Evolutionary conservation across 2,888 invertebrate species (phyloP).

Genomic region (Lochmaea capreae): DNA sequence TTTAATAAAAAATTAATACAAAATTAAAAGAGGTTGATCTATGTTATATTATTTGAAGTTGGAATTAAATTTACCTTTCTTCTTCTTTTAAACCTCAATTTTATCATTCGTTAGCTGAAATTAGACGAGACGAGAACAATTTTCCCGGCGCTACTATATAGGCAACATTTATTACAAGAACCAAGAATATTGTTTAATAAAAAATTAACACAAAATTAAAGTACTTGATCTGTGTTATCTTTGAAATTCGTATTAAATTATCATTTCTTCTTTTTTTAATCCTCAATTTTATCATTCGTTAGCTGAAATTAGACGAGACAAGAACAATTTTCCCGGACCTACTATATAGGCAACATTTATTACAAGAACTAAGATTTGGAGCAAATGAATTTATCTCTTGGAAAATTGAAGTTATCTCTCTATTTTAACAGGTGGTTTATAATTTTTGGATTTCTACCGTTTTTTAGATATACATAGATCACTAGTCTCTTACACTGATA

Average conservation of each 20-base stretch:
- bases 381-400: background rate
- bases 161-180: background rate
- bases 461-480: no score
- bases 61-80: background rate
- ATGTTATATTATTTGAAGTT: background rate
- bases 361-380: background rate
- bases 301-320: background rate
- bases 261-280: slow-evolving; percentile 2
- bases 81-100: slow-evolving; percentile 1
- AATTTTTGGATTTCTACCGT: no score
- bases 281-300: background rate
- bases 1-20: background rate
- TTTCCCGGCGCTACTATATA: background rate
- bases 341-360: background rate
- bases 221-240: background rate
- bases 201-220: background rate
- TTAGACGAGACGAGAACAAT: background rate
- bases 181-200: background rate
- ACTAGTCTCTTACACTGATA: no score
- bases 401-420: no score
- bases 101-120: background rate
- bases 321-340: background rate
- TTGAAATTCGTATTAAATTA: background rate
- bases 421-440: no score
- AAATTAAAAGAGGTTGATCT: background rate